Evolutionary conservation across 1,140 invertebrate species (phyloP), one percentile per base, ranked within the genome.

Genomic region (Ceratitis capitata): DNA sequence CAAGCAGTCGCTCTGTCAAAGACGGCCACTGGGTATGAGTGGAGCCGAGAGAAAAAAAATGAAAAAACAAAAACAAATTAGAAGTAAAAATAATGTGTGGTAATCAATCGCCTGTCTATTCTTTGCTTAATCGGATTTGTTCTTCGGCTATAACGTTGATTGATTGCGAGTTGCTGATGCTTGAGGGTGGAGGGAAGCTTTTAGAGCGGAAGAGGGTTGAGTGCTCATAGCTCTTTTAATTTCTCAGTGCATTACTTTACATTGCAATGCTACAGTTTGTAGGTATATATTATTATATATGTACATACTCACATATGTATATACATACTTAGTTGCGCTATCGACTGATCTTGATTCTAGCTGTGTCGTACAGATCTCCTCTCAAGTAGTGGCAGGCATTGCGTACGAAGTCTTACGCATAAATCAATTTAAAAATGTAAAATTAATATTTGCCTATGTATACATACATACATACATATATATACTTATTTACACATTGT

Each of bases 301-400:
- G n/a, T n/a, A n/a, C n/a, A n/a, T n/a, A n/a, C n/a, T n/a, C n/a
- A n/a, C n/a, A n/a, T n/a, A n/a, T n/a, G n/a, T n/a, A n/a, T n/a
- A n/a, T n/a, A n/a, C n/a, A 26, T 26, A 7, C 29, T 3, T 45
- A 45, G 69, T 78, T 78, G n/a, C 32, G 39, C 39, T 45, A 45
- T 35, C 32, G 45, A 78, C 69, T 78, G 69, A 78, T 78, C 69
- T 78, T 78, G 69, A 78, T 78, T 78, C 69, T 45, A n/a, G 69
- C 39, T 16, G n/a, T n/a, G n/a, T n/a, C 69, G 19, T 78, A 26
- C 39, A 78, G 39, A 26, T 78, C 39, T n/a, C 69, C 39, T n/a
- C 69, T n/a, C 39, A 26, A 78, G n/a, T 45, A 19, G 45, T 78
- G 69, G 39, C n/a, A 78, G 69, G 29, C 29, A 61, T 5, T 61